Evolutionary conservation across 2,888 invertebrate genomes (phyloP).

Genomic region (Dryococelus australis): DNA sequence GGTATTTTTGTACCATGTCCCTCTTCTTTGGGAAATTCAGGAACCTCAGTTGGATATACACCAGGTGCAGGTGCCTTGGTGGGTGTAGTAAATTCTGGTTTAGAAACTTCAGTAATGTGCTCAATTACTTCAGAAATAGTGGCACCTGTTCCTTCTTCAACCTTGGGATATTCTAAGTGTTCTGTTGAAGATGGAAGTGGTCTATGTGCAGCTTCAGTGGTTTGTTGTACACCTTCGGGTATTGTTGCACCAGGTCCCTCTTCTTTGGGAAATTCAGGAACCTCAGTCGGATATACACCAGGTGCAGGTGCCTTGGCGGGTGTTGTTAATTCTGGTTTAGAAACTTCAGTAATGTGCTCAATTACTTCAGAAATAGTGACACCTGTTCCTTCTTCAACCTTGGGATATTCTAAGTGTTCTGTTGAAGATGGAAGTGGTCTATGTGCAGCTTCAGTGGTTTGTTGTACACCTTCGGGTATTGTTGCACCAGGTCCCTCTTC

Average conservation of each 20-base stretch:
- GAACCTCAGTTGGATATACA: conserved; percentile 12
- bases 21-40: conserved; percentile 17
- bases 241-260: neutral
- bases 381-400: too few relatives aligned
- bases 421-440: too few relatives aligned
- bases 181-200: too few relatives aligned
- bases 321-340: neutral
- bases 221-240: conserved; percentile 21
- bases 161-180: too few relatives aligned
- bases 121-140: too few relatives aligned
- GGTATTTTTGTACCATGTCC: conserved; percentile 22
- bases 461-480: conserved; percentile 21
- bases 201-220: too few relatives aligned
- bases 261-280: neutral
- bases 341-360: too few relatives aligned
- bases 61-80: conserved; percentile 33
- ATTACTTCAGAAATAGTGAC: too few relatives aligned
- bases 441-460: neutral
- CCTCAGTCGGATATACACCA: conserved; percentile 28
- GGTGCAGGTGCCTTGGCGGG: conserved; percentile 20
- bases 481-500: neutral
- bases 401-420: too few relatives aligned
- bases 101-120: too few relatives aligned
- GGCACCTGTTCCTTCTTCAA: too few relatives aligned
- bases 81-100: neutral